Base-by-base conservation (phyloP, 2,797 vertebrate genomes). In the Sebastes goodei region DNA sequence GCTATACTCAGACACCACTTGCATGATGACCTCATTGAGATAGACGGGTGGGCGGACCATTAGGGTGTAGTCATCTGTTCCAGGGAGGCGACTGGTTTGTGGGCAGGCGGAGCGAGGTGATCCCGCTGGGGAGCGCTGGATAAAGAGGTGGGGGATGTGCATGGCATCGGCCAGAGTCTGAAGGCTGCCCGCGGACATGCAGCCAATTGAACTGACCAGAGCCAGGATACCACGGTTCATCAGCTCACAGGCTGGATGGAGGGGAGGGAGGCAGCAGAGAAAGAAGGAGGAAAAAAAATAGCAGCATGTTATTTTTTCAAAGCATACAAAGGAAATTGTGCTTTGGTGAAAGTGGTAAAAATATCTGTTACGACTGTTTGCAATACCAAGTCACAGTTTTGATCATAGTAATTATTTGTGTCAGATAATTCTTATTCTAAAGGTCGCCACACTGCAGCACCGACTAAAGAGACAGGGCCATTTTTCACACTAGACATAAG, bases 141-240 rank as follows among this genome's bases (percentile, higher is more conserved):
- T 98, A 90, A 98, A 99, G 88, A 99, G 98, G 88, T 99, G 98
- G 52, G 99, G 99, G 89, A 99, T 99, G 89, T 99, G 99, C 99
- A 99, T 99, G 88, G 98, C 98, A 10, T 99, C 97, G 4, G 98
- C 96, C 92, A 99, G 90, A 0, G 98, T 97, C 93, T 99, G 97
- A 74, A 99, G 96, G 25, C 98, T 99, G 21, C 97, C 96, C 0
- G 98, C 98, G 4, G 99, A 99, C 0, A 98, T 98, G 93, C 99
- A 99, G 80, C 98, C 97, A 2, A 99, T 99, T 67, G 98, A 99
- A 94, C 98, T 99, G 91, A 99, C 97, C 46, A 99, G 96, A 60
- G 99, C 99, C 92, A 99, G 92, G 93, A 99, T 99, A 67, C 99
- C 99, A 80, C 99, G 97, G 94, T 99, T 99, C 99, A 99, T 99